Conservation (phyloP, 2,888 invertebrate genomes). For the Ormyrus nitidulus region DNA sequence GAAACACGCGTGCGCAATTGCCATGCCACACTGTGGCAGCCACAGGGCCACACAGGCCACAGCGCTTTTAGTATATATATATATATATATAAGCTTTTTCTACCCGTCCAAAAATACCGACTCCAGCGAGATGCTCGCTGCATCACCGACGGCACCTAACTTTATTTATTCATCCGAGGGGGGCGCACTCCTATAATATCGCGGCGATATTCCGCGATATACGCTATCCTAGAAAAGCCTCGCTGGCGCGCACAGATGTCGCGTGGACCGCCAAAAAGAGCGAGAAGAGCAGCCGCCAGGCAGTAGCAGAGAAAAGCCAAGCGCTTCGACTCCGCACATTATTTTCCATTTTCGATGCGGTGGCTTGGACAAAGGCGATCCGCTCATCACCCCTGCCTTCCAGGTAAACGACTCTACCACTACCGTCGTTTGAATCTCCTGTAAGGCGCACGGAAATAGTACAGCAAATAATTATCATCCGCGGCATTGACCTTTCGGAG, state of each 20-base stretch:
- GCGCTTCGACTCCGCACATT: not conserved
- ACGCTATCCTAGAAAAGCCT: constrained; percentile 30
- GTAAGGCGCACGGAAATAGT: not conserved
- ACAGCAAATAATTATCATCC: constrained; percentile 2
- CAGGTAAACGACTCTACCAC: constrained; percentile 17
- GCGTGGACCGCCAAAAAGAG: constrained; percentile 40
- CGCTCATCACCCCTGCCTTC: not conserved
- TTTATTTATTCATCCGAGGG: constrained; percentile 4
- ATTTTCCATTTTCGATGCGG: constrained; percentile 35
- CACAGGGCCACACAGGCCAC: no score
- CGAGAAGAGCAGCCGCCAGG: not conserved
- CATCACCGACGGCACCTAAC: constrained; percentile 41
- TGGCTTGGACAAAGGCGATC: not conserved
- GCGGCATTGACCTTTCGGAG: constrained; percentile 46
- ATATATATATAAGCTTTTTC: not conserved
- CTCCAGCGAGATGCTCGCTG: constrained; percentile 2
- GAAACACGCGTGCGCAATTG: constrained; percentile 38
- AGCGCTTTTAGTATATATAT: not conserved
- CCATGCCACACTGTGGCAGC: no score
- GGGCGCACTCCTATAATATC: constrained; percentile 1
- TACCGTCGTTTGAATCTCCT: not conserved
- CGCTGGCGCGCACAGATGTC: constrained; percentile 44
- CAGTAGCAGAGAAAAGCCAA: constrained; percentile 1
- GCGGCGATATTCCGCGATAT: constrained; percentile 7
- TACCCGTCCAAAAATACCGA: constrained; percentile 2